Base-by-base conservation (phyloP, 1,140 invertebrate genomes). In the Coelopa frigida region DNA sequence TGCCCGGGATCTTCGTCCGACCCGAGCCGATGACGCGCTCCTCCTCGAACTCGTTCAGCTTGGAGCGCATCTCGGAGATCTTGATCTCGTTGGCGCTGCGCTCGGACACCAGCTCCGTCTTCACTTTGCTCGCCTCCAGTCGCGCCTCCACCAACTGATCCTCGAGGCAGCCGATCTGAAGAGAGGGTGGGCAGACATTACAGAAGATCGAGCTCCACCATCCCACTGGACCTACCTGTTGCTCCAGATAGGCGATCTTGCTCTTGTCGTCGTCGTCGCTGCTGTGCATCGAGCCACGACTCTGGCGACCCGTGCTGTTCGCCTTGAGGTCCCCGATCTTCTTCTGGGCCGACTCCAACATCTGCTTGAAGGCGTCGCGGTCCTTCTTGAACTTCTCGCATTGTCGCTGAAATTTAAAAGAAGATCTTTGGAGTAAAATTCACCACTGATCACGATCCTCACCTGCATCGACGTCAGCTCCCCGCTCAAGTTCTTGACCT, bases 11-110 rank as follows among this genome's bases (percentile, higher is more conserved):
- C 59, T 89, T 85, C 0, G 87, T 85, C 45, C 89, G 75, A 47
- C 87, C 89, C 46, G 84, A 86, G 2, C 78, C 79, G 5, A 90
- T 70, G 33, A 90, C 72, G 42, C 84, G 74, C 45, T 91, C 87
- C 69, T 91, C 88, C 70, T 91, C 87, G 51, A 89, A 76, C 80
- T 96, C 90, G 67, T 96, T 96, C 5, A 95, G 79, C 61, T 84
- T 83, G 1, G 92, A 94, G 56, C 89, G 88, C 73, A 94, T 79
- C 71, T 95, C 89, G 0, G 89, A 84, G 14, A 89, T 72, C 61
- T 89, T 88, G 3, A 97, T 84, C 70, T 95, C 89, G 70, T 83
- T 89, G 3, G 81, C 79, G 7, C 90, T 89, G 49, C 85, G 81
- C 69, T 95, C 89, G 7, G 89, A 90, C 3, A 93, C 82, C 3